Conservation (phyloP, 2,888 invertebrate species). For the Emmelina monodactyla region DNA sequence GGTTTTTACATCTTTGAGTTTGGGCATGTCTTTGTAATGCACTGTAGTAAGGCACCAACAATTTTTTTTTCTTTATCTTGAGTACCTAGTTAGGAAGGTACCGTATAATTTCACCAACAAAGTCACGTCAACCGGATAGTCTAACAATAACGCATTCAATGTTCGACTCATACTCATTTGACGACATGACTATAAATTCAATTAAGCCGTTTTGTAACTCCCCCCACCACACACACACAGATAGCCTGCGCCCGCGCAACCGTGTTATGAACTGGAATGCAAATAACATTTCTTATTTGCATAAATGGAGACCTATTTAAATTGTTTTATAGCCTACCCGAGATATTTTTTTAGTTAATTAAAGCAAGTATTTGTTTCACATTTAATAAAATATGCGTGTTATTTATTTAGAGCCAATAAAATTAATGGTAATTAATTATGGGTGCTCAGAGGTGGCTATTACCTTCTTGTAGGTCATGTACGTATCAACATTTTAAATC, state of each 20-base stretch:
- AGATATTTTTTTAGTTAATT: conserved; percentile 1
- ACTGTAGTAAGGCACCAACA: too few species aligned
- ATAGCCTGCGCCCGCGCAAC: conserved; percentile 21
- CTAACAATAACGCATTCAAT: conserved; percentile 17
- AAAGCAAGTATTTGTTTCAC: neutral
- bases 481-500: too few species aligned
- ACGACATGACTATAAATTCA: conserved; percentile 60
- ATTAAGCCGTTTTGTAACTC: conserved; percentile 31
- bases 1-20: too few species aligned
- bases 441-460: too few species aligned
- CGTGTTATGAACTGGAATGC: conserved; percentile 38
- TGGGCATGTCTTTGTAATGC: too few species aligned
- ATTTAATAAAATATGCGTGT: neutral
- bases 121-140: conserved; percentile 4
- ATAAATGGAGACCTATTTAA: conserved; percentile 35
- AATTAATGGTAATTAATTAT: neutral
- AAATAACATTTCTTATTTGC: conserved; percentile 35
- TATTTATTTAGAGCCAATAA: neutral
- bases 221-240: conserved; percentile 7
- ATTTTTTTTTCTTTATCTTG: too few species aligned
- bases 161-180: conserved; percentile 56
- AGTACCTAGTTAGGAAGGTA: too few species aligned
- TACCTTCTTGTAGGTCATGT: too few species aligned
- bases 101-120: too few species aligned
- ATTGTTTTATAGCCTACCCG: conserved; percentile 28